These are phyloP conservation scores for Cuniculus paca DNA, from an alignment of 2,797 vertebrate genomes.

Conservation along the genomic window DNA sequence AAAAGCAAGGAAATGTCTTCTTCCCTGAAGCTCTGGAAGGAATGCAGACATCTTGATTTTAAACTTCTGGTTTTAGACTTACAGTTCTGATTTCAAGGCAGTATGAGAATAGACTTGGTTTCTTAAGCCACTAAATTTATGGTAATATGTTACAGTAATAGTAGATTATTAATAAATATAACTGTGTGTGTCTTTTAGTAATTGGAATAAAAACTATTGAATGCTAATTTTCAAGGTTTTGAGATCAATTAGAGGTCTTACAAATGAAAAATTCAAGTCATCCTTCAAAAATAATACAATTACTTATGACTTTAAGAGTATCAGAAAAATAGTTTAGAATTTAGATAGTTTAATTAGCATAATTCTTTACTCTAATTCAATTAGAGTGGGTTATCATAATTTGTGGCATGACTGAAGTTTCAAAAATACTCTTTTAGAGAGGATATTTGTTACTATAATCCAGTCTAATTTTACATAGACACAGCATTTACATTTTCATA, in stretches of 20 bases:
- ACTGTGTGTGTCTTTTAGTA: neutral
- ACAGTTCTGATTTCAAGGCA: neutral
- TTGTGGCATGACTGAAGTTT: neutral
- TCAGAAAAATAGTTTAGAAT: slow-evolving; percentile 3
- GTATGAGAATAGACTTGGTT: neutral
- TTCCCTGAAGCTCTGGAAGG: neutral
- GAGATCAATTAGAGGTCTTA: neutral
- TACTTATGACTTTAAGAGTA: neutral
- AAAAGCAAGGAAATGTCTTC: neutral
- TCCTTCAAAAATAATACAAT: neutral
- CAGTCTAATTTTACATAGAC: neutral
- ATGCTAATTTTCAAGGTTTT: neutral
- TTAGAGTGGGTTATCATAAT: neutral
- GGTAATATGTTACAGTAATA: neutral
- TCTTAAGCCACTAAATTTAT: neutral
- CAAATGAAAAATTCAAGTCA: slow-evolving; percentile 27
- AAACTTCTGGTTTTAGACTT: neutral
- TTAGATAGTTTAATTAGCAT: neutral
- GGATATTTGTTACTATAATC: neutral
- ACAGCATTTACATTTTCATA: neutral
- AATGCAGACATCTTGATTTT: neutral
- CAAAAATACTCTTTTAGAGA: neutral
- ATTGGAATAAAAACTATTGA: neutral
- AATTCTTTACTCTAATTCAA: slow-evolving; percentile 13
- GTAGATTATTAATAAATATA: neutral